Evolutionary conservation across 2,113 vertebrate genomes (phyloP).

Genomic region (Pelecanoides urinatrix): DNA sequence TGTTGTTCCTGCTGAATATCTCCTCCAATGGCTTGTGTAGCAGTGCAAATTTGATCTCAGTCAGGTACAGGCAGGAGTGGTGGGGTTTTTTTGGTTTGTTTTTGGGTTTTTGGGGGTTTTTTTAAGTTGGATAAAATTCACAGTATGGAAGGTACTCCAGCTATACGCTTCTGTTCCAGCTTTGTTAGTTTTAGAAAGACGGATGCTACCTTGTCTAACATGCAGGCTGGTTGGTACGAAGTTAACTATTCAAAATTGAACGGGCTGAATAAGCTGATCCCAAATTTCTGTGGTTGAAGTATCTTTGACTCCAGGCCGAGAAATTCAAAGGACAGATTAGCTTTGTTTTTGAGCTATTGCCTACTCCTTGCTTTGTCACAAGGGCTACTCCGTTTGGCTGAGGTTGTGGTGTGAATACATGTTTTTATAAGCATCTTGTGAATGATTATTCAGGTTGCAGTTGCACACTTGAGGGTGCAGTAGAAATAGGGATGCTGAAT

Average conservation of each 20-base stretch:
- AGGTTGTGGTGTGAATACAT: neutral
- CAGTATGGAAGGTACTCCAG: neutral
- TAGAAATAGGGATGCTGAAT: neutral
- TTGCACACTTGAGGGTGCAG: neutral
- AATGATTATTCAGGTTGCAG: neutral
- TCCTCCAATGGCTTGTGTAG: neutral
- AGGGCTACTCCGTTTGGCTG: fast-evolving
- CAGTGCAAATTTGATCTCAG: neutral
- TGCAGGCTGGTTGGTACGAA: neutral
- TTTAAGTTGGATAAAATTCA: neutral
- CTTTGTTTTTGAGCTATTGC: neutral
- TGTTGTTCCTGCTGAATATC: neutral
- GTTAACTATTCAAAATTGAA: neutral
- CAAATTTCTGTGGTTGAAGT: neutral
- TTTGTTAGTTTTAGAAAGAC: neutral
- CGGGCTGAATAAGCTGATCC: neutral
- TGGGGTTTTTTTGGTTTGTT: no score
- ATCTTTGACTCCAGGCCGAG: neutral
- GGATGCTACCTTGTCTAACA: neutral
- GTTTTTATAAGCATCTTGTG: neutral
- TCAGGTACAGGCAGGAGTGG: neutral
- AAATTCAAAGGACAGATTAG: neutral
- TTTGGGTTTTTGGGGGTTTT: neutral
- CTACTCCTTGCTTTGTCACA: neutral
- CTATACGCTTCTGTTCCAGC: neutral